Percentiles rank a stretch among this genome's conserved stretches.
phyloP scores from a whole-genome alignment of 2,113 vertebrate species.

The Bujurquina vittata region DNA sequence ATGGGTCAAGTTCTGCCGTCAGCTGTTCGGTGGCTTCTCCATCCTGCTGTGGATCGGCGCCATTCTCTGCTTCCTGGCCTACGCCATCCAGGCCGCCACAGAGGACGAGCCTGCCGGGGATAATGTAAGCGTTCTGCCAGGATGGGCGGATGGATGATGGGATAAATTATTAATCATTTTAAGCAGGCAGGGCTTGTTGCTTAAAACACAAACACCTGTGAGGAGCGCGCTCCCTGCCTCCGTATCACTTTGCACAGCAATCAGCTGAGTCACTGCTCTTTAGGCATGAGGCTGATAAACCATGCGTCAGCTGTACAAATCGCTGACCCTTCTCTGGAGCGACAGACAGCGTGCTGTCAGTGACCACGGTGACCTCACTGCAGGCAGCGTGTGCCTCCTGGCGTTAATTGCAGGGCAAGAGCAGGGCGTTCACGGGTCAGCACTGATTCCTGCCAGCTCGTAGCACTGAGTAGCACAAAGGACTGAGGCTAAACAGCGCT shows the following conservation, averaged over 20 bases:
- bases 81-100: conserved; percentile 89
- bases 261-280: conserved; percentile 34
- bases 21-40: conserved; percentile 93
- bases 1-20: conserved; percentile 94
- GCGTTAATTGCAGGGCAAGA: conserved; percentile 14
- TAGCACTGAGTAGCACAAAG: background rate
- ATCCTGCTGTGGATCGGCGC: conserved; percentile 93
- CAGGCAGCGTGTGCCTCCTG: conserved; percentile 37
- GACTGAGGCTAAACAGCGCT: conserved; percentile 26
- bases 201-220: background rate
- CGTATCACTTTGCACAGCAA: background rate
- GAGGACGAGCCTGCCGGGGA: conserved; percentile 89
- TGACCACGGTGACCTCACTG: background rate
- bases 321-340: background rate
- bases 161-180: background rate
- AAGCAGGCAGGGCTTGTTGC: background rate
- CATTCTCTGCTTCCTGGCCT: conserved; percentile 92
- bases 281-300: background rate
- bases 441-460: conserved; percentile 40
- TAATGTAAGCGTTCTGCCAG: conserved; percentile 80
- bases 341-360: conserved; percentile 31
- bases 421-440: conserved; percentile 39
- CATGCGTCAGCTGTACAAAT: conserved; percentile 23
- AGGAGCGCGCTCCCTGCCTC: background rate
- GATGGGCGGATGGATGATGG: background rate